Base-by-base conservation (phyloP, 1,140 invertebrate species). In the Episyrphus balteatus region DNA sequence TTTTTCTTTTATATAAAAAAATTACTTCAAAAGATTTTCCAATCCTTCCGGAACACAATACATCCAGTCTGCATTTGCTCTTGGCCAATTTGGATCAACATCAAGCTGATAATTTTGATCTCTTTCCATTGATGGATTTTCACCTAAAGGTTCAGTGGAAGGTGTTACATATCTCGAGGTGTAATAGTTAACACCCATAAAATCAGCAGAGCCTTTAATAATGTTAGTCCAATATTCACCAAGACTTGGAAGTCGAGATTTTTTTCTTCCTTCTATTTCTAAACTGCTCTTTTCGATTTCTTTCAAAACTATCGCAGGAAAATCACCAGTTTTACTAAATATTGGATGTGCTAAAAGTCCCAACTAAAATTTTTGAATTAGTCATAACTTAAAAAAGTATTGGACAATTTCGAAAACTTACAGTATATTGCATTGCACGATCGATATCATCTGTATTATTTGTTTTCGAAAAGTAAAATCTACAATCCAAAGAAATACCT, bases 311-410 rank as follows among this genome's bases (percentile, higher is more conserved):
- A 76, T 47, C 15, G 56, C 50, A 1, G 82, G 79, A 61, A 83
- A 84, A 56, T 82, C 77, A 0, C 82, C 81, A 0, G 62, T 49
- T 44, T 59, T 43, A 0, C 72, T 73, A 62, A 76, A 77, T 46
- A 83, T 75, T n/a, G 79, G 78, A 57, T 83, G 63, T 0, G 75
- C 72, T 44, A 74, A 75, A 80, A 79, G 82, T 11, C 82, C 82
- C 34, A 74, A 67, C 75, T 78, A 56, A 40, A 71, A 70, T 34
- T 14, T 40, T 42, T 26, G 33, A 42, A 9, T 9, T 40, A n/a
- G n/a, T n/a, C n/a, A n/a, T n/a, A n/a, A 9, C 14, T 8, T 9
- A 12, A 21, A 13, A 10, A 40, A 19, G 33, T 12, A 8, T 30
- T 10, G n/a, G 30, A 39, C 17, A 18, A 40, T 39, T 7, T 13